Percentiles rank a stretch among this genome's conserved stretches.
phyloP scores from a whole-genome alignment of 2,888 invertebrate genomes.

The Drosophila rellima region DNA sequence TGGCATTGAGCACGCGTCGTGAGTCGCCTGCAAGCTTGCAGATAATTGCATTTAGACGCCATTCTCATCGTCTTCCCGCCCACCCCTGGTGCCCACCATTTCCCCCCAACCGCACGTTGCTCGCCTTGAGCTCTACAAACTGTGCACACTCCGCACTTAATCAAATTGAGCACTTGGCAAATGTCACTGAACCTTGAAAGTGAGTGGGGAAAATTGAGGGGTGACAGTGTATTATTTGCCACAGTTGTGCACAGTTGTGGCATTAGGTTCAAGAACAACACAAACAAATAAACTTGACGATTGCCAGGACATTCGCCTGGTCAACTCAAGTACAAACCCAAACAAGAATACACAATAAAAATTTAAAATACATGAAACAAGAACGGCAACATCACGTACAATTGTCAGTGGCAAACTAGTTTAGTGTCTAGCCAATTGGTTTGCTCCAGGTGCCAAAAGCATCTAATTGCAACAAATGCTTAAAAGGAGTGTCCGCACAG shows the following conservation, averaged over 20 bases:
- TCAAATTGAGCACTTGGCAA: constrained; percentile 74
- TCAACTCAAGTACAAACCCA: constrained; percentile 17
- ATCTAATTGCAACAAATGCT: constrained; percentile 29
- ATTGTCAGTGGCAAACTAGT: constrained; percentile 31
- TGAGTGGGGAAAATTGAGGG: constrained; percentile 25
- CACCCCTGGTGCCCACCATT: background rate
- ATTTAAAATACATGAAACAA: constrained; percentile 8
- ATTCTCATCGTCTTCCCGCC: constrained; percentile 10
- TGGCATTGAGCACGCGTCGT: constrained; percentile 61
- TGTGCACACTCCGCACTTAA: constrained; percentile 65
- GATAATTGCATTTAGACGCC: constrained; percentile 74
- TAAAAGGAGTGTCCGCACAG: constrained; percentile 21
- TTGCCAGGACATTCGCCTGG: constrained; percentile 74
- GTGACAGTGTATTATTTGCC: constrained; percentile 68
- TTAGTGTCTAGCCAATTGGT: constrained; percentile 32
- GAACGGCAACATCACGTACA: constrained; percentile 48
- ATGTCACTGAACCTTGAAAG: constrained; percentile 76
- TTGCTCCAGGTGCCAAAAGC: constrained; percentile 29
- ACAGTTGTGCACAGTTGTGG: constrained; percentile 58
- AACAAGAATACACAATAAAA: constrained; percentile 9
- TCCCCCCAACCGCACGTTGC: background rate
- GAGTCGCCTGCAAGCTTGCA: constrained; percentile 54
- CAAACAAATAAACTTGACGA: constrained; percentile 65
- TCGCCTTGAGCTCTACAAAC: constrained; percentile 37
- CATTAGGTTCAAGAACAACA: constrained; percentile 74